Evolutionary conservation across 2,113 vertebrate species (phyloP), one percentile per base, ranked within the genome.

Genomic region (Zosterops japonicus): DNA sequence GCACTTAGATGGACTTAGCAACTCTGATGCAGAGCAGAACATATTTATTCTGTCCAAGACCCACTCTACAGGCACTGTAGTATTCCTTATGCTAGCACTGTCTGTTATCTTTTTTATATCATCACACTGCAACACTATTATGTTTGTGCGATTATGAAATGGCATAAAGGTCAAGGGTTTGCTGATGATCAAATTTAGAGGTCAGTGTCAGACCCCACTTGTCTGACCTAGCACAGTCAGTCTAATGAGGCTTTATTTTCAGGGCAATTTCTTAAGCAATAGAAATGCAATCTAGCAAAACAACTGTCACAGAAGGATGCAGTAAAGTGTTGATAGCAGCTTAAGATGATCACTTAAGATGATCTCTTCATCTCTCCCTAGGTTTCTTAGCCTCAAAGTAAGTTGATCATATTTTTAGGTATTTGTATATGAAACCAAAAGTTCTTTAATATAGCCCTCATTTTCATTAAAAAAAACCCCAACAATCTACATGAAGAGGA

Each of bases 391-490:
- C 11, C n/a, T 72, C 49, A 49, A 35, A 64, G 11, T 19, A 59
- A 67, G 16, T 29, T 44, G 46, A 19, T 53, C 2, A 25, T 57
- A 61, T 21, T 85, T 90, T 69, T 50, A 78, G 10, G 23, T 24
- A 46, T 16, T 49, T 0, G 0, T 49, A 65, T 52, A 49, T 0
- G 0, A 63, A 74, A 52, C 2, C 0, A 17, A 24, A 68, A 70
- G 4, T 28, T 74, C 65, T 89, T 75, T 2, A 87, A 75, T 52
- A 75, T 11, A 71, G 39, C 4, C 8, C 7, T 81, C 7, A 69
- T 27, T 65, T 42, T 52, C 2, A 64, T 69, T 11, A 35, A 57
- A 46, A 64, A 47, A n/a, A 23, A 14, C 17, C 14, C 11, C 22
- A 49, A 49, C 44, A 23, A 19, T 31, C 28, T 61, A 27, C 39